phyloP scores from a whole-genome alignment of 2,888 invertebrate genomes.

The Choreutis nemorana region DNA sequence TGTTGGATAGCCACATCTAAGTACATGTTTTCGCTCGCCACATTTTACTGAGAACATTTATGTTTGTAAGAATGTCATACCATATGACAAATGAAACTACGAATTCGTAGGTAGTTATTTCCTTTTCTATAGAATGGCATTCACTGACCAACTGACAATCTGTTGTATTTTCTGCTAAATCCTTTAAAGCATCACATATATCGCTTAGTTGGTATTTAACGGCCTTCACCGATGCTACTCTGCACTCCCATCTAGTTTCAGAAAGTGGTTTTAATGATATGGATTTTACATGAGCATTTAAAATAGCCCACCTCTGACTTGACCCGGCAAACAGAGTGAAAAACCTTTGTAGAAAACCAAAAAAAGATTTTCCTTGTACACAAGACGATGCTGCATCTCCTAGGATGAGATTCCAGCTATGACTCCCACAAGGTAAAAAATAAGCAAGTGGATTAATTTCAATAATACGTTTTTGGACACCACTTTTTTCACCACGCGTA shows the following conservation, averaged over 20 bases:
- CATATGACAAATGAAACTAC: constrained; percentile 20
- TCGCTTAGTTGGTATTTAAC: constrained; percentile 20
- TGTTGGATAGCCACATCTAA: constrained; percentile 10
- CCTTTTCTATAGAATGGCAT: constrained; percentile 10
- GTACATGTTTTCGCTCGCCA: constrained; percentile 9
- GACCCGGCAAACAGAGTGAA: constrained; percentile 15
- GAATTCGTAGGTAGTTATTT: constrained; percentile 14
- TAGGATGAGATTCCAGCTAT: constrained; percentile 14
- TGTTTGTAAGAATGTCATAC: constrained; percentile 19
- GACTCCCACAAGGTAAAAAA: constrained; percentile 13
- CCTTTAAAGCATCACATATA: constrained; percentile 19
- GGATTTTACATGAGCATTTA: constrained; percentile 15
- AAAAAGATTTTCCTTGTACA: constrained; percentile 21
- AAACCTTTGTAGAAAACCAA: constrained; percentile 21
- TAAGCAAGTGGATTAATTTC: constrained; percentile 15
- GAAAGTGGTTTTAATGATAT: constrained; percentile 16
- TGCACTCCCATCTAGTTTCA: constrained; percentile 12
- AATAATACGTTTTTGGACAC: too few species aligned
- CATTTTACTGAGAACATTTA: constrained; percentile 12
- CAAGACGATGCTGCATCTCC: constrained; percentile 10
- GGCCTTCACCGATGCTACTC: constrained; percentile 16
- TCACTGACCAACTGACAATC: constrained; percentile 12
- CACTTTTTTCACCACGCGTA: neutral
- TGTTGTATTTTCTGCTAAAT: constrained; percentile 10
- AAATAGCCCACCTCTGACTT: constrained; percentile 12